phyloP scores from a whole-genome alignment of 2,113 vertebrate species.

The Indicator maculatus region DNA sequence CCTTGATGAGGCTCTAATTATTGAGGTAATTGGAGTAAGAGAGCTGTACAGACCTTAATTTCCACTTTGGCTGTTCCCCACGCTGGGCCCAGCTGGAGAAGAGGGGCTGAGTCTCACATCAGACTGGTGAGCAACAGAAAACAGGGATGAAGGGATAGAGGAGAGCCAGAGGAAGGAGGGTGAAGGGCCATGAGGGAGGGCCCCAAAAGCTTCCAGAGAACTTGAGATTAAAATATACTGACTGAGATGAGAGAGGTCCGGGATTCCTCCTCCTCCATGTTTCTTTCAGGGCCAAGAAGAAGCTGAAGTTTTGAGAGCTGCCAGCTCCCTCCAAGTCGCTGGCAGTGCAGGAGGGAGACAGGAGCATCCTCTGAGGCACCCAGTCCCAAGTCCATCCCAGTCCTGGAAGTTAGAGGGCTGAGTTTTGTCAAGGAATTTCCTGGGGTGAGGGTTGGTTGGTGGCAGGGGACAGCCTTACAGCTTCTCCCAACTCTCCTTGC shows the following conservation, averaged over 20 bases:
- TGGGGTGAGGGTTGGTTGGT: fast-evolving
- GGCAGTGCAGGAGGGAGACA: background rate
- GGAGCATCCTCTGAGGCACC: background rate
- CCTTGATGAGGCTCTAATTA: conserved; percentile 27
- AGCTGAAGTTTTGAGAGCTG: background rate
- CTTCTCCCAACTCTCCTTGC: background rate
- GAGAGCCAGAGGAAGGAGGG: background rate
- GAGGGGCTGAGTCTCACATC: background rate
- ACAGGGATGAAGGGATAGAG: background rate
- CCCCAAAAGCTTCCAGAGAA: background rate
- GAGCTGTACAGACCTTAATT: background rate
- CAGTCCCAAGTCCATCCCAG: background rate
- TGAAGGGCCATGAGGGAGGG: background rate
- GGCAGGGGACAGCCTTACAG: background rate
- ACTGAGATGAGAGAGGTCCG: background rate
- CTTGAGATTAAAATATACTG: background rate
- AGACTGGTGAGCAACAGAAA: background rate
- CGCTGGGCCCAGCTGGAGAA: background rate
- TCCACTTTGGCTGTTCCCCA: background rate
- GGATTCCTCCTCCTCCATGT: background rate
- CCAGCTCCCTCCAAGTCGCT: background rate
- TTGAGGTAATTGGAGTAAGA: conserved; percentile 22
- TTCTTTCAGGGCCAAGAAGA: background rate
- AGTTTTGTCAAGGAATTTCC: background rate
- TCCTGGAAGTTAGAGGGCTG: background rate